Conservation (phyloP, 2,888 invertebrate genomes). For the Subacronicta megacephala region DNA sequence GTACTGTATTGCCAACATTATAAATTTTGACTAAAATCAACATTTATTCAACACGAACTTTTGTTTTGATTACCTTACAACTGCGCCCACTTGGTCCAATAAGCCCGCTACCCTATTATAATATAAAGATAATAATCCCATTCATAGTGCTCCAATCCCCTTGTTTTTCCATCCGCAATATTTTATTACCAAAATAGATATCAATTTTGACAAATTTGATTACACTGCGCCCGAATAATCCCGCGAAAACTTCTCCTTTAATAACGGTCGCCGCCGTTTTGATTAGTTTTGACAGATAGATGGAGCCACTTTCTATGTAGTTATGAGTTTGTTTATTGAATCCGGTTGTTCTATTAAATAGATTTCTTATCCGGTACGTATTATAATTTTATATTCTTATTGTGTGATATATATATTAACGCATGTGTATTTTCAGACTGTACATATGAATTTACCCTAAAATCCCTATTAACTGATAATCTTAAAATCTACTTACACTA, state of each 20-base stretch:
- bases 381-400: no score
- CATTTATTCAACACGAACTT: conserved; percentile 23
- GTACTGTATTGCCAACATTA: not conserved
- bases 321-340: conserved; percentile 2
- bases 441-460: no score
- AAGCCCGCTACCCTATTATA: conserved; percentile 15
- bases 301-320: conserved; percentile 37
- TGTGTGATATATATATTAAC: no score
- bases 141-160: conserved; percentile 40
- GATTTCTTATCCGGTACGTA: not conserved
- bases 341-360: not conserved
- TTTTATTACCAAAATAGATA: conserved; percentile 65
- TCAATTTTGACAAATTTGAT: conserved; percentile 68
- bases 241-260: conserved; percentile 60
- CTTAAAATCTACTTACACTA: no score
- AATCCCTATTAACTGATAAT: no score
- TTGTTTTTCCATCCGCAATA: conserved; percentile 55
- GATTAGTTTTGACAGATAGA: conserved; percentile 52
- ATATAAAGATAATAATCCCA: conserved; percentile 38
- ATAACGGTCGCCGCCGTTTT: conserved; percentile 61
- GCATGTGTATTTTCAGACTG: no score
- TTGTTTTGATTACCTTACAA: conserved; percentile 16
- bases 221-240: conserved; percentile 58
- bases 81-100: conserved; percentile 19
- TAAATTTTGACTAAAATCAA: conserved; percentile 12